Evolutionary conservation across 1,140 invertebrate genomes (phyloP).

Genomic region (Meteorus sp.): DNA sequence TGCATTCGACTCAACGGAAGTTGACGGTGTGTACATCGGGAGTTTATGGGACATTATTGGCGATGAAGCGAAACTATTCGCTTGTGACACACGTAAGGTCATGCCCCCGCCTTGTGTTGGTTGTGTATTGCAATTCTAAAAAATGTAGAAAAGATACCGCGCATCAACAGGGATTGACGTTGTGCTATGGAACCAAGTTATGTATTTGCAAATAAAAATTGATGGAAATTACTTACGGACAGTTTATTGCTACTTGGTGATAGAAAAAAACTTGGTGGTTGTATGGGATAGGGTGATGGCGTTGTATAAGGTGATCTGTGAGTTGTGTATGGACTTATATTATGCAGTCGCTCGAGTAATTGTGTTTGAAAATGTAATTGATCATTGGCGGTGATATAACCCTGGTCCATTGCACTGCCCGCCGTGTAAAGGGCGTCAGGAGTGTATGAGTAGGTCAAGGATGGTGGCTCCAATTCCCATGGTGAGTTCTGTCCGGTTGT

Average conservation of each 20-base stretch:
- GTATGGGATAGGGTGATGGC: constrained; percentile 44
- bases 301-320: constrained; percentile 50
- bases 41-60: constrained; percentile 50
- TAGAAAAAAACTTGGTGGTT: constrained; percentile 40
- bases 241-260: constrained; percentile 41
- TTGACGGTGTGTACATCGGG: constrained; percentile 32
- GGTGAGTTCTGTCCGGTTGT: constrained; percentile 47
- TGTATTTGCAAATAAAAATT: constrained; percentile 14
- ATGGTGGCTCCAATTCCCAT: constrained; percentile 49
- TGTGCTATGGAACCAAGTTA: too few relatives aligned
- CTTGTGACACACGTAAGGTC: constrained; percentile 48
- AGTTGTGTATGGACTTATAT: constrained; percentile 55
- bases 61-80: constrained; percentile 53
- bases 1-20: constrained; percentile 17
- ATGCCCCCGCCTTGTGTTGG: constrained; percentile 41
- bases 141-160: too few relatives aligned
- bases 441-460: constrained; percentile 46
- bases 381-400: constrained; percentile 42
- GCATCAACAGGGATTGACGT: too few relatives aligned
- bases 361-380: constrained; percentile 60
- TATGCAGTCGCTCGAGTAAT: constrained; percentile 63
- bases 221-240: constrained; percentile 45
- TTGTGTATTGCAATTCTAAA: constrained; percentile 42
- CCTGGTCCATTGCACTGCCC: constrained; percentile 35
- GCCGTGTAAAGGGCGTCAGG: constrained; percentile 43